A percentile compares a stretch with the other conserved stretches of the same genome.
These are phyloP conservation scores for Dolichopus griseipennis DNA, from an alignment of 2,888 invertebrate genomes.

Conservation along the genomic window DNA sequence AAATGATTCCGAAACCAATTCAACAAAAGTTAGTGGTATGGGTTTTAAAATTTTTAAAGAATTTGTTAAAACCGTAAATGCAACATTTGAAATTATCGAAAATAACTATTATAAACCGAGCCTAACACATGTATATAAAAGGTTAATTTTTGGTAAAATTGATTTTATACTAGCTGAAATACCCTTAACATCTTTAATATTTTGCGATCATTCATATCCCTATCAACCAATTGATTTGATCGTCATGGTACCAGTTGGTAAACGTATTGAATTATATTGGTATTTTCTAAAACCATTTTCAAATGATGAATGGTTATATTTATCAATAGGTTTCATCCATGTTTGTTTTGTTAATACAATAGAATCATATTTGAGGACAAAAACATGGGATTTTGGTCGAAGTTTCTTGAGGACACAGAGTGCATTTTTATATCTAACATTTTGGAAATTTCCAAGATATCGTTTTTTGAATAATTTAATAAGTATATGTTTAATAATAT, in stretches of 20 bases:
- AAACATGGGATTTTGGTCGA: not conserved
- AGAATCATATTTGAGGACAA: not conserved
- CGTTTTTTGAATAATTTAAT: not conserved
- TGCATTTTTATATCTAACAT: not conserved
- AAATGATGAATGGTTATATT: not conserved
- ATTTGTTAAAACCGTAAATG: not conserved
- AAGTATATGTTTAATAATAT: not conserved
- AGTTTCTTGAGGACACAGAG: not conserved
- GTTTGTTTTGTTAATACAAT: not conserved
- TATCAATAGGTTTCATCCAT: not conserved
- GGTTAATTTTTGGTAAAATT: not conserved
- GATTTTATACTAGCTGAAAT: not conserved
- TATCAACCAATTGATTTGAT: not conserved
- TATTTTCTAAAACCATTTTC: constrained; percentile 3
- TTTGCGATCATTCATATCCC: not conserved
- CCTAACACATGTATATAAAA: not conserved
- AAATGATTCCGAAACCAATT: not conserved
- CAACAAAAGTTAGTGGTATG: not conserved
- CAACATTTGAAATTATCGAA: not conserved
- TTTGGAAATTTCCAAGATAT: not conserved
- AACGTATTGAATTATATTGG: not conserved
- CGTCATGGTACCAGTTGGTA: not conserved
- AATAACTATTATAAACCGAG: not conserved
- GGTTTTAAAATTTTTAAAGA: not conserved
- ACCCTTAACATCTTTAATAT: not conserved